Base-by-base conservation (phyloP, 2,113 vertebrate genomes). In the Tricholaema leucomelas region DNA sequence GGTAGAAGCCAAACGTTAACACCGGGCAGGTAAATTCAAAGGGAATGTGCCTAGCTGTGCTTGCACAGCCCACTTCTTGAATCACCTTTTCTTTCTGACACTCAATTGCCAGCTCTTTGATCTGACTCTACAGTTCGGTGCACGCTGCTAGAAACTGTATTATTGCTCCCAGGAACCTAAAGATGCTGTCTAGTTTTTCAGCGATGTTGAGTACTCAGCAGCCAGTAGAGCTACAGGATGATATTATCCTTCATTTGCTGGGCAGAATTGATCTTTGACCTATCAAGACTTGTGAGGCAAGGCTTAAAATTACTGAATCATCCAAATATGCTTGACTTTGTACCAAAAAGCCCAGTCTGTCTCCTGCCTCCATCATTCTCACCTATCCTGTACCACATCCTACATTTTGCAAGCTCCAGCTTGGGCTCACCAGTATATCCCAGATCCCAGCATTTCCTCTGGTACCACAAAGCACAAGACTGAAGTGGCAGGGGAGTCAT, bases 401-500 rank as follows among this genome's bases (percentile, higher is more conserved):
- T 48, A 27, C 8, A 48, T 4, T 42, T 54, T 23, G 25, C 52
- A 86, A 83, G 69, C 24, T 63, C 56, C 40, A 77, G 28, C 27
- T 46, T 56, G 14, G 31, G 35, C 35, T 79, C 44, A 24, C 1
- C 4, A 6, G 6, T 30, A n/a, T 5, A 15, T 24, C n/a, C n/a
- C 0, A 0, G 59, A 88, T 30, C n/a, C 23, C 60, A 35, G 35
- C 23, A 14, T 24, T 20, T 69, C 35, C 21, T 52, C 50, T 30
- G 72, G 50, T 35, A 69, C 30, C 1, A 2, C 42, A 65, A 24
- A 81, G 46, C 50, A 73, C 31, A 40, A 33, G 16, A 42, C 38
- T 69, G 72, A 61, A 59, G 15, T 54, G 38, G 17, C 1, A 1
- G 3, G 9, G 50, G 16, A 52, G 23, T 46, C 50, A 50, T 18